Evolutionary conservation across 1,140 invertebrate species (phyloP), one percentile per base, ranked within the genome.

Genomic region (Aphaenogaster floridana): DNA sequence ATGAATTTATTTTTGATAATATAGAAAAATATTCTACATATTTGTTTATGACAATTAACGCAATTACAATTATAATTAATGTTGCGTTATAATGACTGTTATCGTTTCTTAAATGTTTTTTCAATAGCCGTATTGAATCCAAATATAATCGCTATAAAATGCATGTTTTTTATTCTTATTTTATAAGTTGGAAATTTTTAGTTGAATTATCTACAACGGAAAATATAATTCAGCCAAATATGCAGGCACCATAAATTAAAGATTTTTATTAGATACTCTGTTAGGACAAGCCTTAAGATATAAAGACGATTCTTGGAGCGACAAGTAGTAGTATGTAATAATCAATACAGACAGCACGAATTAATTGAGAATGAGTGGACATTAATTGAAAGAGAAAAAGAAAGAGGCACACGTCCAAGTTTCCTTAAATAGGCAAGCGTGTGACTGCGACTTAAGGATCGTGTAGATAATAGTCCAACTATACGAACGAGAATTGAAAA

Each of bases 331-430:
- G 90, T 86, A 90, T 87, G 83, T 88, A 93, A 93, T 94, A 94
- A 93, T 94, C 93, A 92, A 89, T 92, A 91, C 89, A 86, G 91
- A 94, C 93, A 92, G 90, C 74, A 88, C 92, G 87, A 92, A 94
- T 94, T 94, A 94, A 94, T 94, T 94, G 93, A 92, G 91, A 92
- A 93, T 91, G 92, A 92, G 89, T 91, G 90, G 87, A 87, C 89
- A 91, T 91, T 91, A 91, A 91, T 91, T 89, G 90, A 91, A 87
- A 89, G 90, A 69, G 87, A 87, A 91, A 89, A 91, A 91, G 89
- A 88, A 91, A 80, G 87, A 89, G 87, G 72, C 80, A 85, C 74
- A 87, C 74, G 84, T 89, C 76, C 89, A 91, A 88, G 90, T 91
- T 91, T 91, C 89, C 90, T 91, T 91, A 91, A 91, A 42, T 52